Conservation (phyloP, 2,888 invertebrate species). For the Cynaeus angustus region DNA sequence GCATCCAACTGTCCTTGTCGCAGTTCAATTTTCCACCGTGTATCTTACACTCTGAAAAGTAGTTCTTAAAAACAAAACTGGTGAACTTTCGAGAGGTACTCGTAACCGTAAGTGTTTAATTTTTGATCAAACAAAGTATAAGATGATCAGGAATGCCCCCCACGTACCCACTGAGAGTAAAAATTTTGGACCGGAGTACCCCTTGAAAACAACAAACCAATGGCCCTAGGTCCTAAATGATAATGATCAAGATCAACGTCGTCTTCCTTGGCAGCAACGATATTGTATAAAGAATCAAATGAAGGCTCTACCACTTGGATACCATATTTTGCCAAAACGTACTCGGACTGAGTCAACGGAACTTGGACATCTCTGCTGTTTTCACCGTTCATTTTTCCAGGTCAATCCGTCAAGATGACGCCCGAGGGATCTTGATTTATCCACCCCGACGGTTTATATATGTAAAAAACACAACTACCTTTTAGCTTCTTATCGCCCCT, state of each 20-base stretch:
- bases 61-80: too few relatives aligned
- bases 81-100: too few relatives aligned
- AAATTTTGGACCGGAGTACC: background rate
- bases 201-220: constrained; percentile 20
- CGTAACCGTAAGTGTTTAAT: too few relatives aligned
- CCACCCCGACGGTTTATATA: constrained; percentile 21
- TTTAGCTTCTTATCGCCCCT: constrained; percentile 58
- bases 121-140: too few relatives aligned
- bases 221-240: constrained; percentile 35
- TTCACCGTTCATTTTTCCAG: background rate
- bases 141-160: too few relatives aligned
- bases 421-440: constrained; percentile 31
- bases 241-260: constrained; percentile 13
- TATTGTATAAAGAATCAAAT: background rate
- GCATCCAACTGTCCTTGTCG: constrained; percentile 33
- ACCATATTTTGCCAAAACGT: constrained; percentile 30
- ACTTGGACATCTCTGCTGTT: background rate
- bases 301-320: constrained; percentile 28
- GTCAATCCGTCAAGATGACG: constrained; percentile 25
- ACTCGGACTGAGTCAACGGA: constrained; percentile 26
- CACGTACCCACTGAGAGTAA: too few relatives aligned
- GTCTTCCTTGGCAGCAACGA: background rate
- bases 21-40: constrained; percentile 24
- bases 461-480: constrained; percentile 57
- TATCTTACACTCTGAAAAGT: constrained; percentile 19